Evolutionary conservation across 2,797 vertebrate species (phyloP).

Genomic region (Sebastes reedi): DNA sequence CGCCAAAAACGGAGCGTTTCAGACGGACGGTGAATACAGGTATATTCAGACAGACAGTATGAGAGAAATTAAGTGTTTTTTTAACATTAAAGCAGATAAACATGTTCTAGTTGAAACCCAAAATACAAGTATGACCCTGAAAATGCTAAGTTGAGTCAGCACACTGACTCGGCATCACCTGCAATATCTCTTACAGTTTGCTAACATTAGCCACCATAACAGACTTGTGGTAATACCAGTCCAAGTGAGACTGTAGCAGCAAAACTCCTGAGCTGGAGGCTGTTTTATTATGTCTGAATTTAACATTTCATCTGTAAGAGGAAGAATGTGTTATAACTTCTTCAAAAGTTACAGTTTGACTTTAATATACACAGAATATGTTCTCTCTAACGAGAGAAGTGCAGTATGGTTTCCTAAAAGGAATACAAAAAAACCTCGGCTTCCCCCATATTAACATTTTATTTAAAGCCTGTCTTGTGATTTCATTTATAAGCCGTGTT

Average conservation of each 20-base stretch:
- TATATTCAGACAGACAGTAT: too few species aligned
- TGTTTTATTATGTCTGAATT: neutral
- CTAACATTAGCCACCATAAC: neutral
- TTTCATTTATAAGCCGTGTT: neutral
- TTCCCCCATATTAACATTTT: neutral
- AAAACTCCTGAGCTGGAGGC: neutral
- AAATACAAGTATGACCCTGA: too few species aligned
- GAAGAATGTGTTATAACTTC: neutral
- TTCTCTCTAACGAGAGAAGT: too few species aligned
- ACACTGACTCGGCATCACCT: too few species aligned
- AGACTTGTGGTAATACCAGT: neutral
- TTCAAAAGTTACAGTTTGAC: neutral
- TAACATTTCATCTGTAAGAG: neutral
- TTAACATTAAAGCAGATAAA: too few species aligned
- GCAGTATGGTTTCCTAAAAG: neutral
- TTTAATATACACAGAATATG: neutral
- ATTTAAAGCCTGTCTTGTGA: neutral
- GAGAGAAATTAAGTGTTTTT: too few species aligned
- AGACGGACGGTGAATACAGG: too few species aligned
- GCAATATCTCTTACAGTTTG: too few species aligned
- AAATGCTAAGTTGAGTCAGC: too few species aligned
- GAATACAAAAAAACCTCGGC: neutral
- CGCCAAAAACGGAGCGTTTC: too few species aligned
- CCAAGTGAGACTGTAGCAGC: neutral
- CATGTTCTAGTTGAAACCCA: too few species aligned